Base-by-base conservation (phyloP, 2,888 invertebrate species). In the Marasmarcha lunaedactyla region DNA sequence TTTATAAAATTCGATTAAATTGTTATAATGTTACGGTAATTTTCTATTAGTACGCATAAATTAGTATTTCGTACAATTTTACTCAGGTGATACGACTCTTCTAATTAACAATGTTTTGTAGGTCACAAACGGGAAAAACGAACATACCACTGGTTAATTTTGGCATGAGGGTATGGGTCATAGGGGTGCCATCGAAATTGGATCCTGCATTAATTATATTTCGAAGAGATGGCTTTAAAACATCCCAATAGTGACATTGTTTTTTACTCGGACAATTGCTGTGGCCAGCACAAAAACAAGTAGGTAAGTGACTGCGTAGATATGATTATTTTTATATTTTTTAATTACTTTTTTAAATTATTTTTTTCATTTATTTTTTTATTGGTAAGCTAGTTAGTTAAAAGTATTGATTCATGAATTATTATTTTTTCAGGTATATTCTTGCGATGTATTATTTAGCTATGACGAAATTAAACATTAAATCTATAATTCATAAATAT, bases 401-500 rank as follows among this genome's bases (percentile, higher is more conserved):
- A 20, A 20, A 20, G 20, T 20, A 20, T 20, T 20, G 20, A 20
- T 20, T 5, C 20, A 20, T 20, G 7, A 20, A 39, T 39, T 33
- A 15, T 33, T 42, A 36, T 40, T n/a, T 37, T 36, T 37, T 41
- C 38, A 40, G 38, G 42, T 47, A 43, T 14, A 26, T 49, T 34
- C 37, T 48, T 14, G 35, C 27, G 1, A 43, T 51, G 46, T 50
- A 46, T 42, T 44, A 43, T 5, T 47, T 43, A 43, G 45, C 47
- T 33, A 47, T 49, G 2, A 39, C 33, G 5, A 46, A 7, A 5
- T 43, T 50, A 11, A 39, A 39, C 12, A 39, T 38, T 10, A 35
- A 49, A 30, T 46, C 46, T n/a, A 45, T 49, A 6, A 46, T 40
- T n/a, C 54, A 53, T 41, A 55, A 55, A 26, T 55, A 47, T 39